phyloP scores from a whole-genome alignment of 2,797 vertebrate genomes.

The Cetoscarus ocellatus region DNA sequence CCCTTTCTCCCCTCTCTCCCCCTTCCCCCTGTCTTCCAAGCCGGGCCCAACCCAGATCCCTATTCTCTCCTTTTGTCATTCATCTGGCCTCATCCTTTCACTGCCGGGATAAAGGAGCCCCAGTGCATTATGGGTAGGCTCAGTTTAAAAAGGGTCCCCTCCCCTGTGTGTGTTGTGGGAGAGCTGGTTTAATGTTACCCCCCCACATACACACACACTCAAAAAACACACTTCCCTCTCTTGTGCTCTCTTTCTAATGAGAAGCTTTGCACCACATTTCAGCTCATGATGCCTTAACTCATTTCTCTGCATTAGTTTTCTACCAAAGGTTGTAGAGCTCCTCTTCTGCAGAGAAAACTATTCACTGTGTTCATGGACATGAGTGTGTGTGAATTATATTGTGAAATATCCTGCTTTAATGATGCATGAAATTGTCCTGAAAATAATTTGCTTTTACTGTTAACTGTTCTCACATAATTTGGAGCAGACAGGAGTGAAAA shows the following conservation, averaged over 20 bases:
- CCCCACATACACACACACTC: conserved; percentile 36
- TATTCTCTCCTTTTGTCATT: conserved; percentile 86
- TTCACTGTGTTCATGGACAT: not conserved
- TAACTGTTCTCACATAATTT: conserved; percentile 5
- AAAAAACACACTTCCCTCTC: conserved; percentile 59
- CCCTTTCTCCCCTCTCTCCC: conserved; percentile 21
- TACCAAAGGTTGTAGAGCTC: not conserved
- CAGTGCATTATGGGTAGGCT: conserved; percentile 85
- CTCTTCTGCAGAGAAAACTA: not conserved
- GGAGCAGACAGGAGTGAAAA: not conserved
- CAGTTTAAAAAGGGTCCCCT: conserved; percentile 82
- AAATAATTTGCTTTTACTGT: conserved; percentile 17
- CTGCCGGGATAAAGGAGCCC: conserved; percentile 84
- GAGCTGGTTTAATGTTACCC: conserved; percentile 82
- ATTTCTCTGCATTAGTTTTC: not conserved
- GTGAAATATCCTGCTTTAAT: conserved; percentile 18
- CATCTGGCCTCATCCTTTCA: conserved; percentile 86
- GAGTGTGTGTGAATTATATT: conserved; percentile 11
- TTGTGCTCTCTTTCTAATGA: conserved; percentile 51
- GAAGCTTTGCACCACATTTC: conserved; percentile 13
- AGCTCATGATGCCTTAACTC: not conserved
- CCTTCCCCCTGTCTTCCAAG: conserved; percentile 63
- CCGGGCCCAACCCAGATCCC: conserved; percentile 78
- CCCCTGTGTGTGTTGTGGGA: conserved; percentile 78
- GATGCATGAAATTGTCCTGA: conserved; percentile 9